Base-by-base conservation (phyloP, 2,113 vertebrate species). In the Pteronura brasiliensis region DNA sequence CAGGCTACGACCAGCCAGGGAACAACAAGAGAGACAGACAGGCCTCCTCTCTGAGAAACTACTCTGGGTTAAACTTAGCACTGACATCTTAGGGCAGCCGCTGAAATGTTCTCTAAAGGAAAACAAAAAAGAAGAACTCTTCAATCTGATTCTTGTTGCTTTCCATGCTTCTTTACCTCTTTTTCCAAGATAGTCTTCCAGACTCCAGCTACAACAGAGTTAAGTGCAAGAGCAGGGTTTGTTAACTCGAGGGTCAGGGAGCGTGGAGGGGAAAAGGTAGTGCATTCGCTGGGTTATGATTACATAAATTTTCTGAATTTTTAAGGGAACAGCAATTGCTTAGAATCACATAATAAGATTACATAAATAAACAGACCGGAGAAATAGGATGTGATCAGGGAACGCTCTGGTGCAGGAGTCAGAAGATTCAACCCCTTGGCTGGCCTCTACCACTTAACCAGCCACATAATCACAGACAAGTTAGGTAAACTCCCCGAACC, bases 281-380 rank as follows among this genome's bases (percentile, higher is more conserved):
- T 65, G 36, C 44, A 9, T 82, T 93, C 52, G 13, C 18, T 80
- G 52, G 36, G 71, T 59, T 97, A 67, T 44, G 7, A 49, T 71
- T 81, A 79, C 17, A 10, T 86, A 29, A 44, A 29, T 42, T 95
- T 90, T 88, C n/a, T 94, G 59, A 61, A 44, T 79, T 94, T 95
- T 77, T 77, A 92, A 93, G 59, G 77, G n/a, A 97, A 93, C 52
- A 93, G 69, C 13, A 85, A 47, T 27, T 93, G 44, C 91, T 93
- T 34, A 72, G 59, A 80, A 42, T 95, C 71, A 90, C 13, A 67
- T 18, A 59, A 7, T 39, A 79, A 85, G 27, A 61, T 63, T 15
- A 10, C 18, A 86, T 71, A 36, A 14, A 34, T 74, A 95, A 82
- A 86, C 14, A 69, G 59, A 57, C 55, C 13, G 67, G 79, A 93